A percentile compares a stretch with the other conserved stretches of the same genome.
phyloP scores from a whole-genome alignment of 2,113 vertebrate species.

The Camelus dromedarius region DNA sequence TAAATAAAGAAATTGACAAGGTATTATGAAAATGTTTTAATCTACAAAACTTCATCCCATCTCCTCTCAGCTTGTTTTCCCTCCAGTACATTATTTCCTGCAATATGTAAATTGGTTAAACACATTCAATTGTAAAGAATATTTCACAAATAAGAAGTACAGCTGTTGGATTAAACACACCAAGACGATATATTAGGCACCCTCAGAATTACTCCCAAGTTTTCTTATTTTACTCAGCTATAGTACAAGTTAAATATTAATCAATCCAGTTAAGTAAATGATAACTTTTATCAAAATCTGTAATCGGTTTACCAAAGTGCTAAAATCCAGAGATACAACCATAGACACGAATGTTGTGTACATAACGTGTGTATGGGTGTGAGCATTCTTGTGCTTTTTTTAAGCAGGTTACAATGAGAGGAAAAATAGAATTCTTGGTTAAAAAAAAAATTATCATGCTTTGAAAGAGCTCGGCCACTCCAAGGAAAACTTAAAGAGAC shows the following conservation, averaged over 20 bases:
- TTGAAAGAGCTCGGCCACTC: background rate
- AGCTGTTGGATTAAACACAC: background rate
- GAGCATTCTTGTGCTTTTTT: background rate
- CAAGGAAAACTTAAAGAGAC: background rate
- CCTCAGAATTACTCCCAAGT: background rate
- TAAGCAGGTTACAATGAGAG: background rate
- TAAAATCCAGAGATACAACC: background rate
- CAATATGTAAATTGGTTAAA: background rate
- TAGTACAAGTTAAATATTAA: background rate
- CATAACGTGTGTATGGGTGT: background rate
- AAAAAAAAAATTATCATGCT: background rate
- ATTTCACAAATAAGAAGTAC: background rate
- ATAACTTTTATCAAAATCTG: background rate
- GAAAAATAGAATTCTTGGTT: background rate
- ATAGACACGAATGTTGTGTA: background rate
- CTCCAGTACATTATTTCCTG: background rate
- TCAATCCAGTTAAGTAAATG: background rate
- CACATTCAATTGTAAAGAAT: background rate
- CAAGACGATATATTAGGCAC: background rate
- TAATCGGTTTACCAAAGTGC: background rate
- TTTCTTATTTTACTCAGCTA: background rate
- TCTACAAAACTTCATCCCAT: background rate
- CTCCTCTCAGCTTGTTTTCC: background rate
- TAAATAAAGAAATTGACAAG: background rate
- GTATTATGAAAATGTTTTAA: background rate